Evolutionary conservation across 2,888 invertebrate genomes (phyloP).

Genomic region (Netelia virgata): DNA sequence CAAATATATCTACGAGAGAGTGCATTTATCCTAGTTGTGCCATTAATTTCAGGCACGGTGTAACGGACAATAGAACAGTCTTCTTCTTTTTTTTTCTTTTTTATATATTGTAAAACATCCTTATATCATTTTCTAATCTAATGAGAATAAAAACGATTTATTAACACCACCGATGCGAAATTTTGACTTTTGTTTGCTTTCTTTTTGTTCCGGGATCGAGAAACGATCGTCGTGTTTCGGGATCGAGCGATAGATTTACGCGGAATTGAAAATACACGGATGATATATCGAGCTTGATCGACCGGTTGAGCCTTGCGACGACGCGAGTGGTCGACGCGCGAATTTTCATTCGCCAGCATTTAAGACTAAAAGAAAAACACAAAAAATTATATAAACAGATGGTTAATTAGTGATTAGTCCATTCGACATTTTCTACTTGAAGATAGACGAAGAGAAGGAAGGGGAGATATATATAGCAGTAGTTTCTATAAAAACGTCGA

Average conservation of each 20-base stretch:
- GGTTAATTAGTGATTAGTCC: conserved; percentile 46
- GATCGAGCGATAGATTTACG: conserved; percentile 29
- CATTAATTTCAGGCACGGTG: conserved; percentile 56
- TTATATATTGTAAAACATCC: conserved; percentile 68
- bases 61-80: conserved; percentile 51
- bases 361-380: conserved; percentile 8
- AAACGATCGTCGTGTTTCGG: conserved; percentile 6
- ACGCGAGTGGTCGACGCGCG: background rate
- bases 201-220: conserved; percentile 32
- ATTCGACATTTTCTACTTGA: conserved; percentile 57
- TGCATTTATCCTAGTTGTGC: conserved; percentile 68
- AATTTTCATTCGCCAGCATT: conserved; percentile 18
- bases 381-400: conserved; percentile 18
- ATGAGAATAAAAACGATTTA: conserved; percentile 62
- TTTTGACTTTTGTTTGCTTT: conserved; percentile 44
- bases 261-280: background rate
- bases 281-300: too few species aligned
- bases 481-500: conserved; percentile 53
- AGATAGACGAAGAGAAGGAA: conserved; percentile 34
- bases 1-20: conserved; percentile 45
- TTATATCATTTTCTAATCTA: conserved; percentile 57
- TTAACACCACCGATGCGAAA: conserved; percentile 44
- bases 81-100: conserved; percentile 55
- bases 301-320: too few species aligned
- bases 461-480: conserved; percentile 27